Conservation (phyloP, 2,888 invertebrate species). For the Mesodorylaimus sp. region DNA sequence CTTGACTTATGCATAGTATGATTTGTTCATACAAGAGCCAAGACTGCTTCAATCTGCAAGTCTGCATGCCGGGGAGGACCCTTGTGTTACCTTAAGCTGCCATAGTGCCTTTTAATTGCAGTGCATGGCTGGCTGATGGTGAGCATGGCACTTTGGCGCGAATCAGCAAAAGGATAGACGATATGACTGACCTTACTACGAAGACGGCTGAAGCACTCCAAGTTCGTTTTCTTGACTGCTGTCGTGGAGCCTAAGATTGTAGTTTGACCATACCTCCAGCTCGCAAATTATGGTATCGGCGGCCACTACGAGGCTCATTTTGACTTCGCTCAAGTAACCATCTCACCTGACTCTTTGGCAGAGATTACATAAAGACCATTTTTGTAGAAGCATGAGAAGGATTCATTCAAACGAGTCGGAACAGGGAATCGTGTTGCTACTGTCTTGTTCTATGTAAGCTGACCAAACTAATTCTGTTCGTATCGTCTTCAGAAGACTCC, state of each 20-base stretch:
- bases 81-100: too few species aligned
- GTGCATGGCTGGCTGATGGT: conserved; percentile 72
- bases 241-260: too few species aligned
- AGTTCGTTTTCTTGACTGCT: conserved; percentile 19
- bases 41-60: too few species aligned
- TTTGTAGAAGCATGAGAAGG: conserved; percentile 59
- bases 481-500: conserved; percentile 12
- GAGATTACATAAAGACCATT: too few species aligned
- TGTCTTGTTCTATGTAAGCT: conserved; percentile 78
- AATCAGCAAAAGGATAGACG: conserved; percentile 56
- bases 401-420: conserved; percentile 66
- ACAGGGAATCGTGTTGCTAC: conserved; percentile 96
- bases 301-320: conserved; percentile 95
- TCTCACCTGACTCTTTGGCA: too few species aligned
- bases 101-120: too few species aligned
- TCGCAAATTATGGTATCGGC: conserved; percentile 52
- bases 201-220: conserved; percentile 83
- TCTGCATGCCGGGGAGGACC: too few species aligned
- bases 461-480: not conserved
- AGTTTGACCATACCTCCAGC: too few species aligned
- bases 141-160: conserved; percentile 55
- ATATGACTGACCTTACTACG: conserved; percentile 69
- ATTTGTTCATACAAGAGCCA: too few species aligned
- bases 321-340: conserved; percentile 43
- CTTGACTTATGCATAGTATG: too few species aligned